Base-by-base conservation (phyloP, 2,113 vertebrate species). In the Calidris pygmaea region DNA sequence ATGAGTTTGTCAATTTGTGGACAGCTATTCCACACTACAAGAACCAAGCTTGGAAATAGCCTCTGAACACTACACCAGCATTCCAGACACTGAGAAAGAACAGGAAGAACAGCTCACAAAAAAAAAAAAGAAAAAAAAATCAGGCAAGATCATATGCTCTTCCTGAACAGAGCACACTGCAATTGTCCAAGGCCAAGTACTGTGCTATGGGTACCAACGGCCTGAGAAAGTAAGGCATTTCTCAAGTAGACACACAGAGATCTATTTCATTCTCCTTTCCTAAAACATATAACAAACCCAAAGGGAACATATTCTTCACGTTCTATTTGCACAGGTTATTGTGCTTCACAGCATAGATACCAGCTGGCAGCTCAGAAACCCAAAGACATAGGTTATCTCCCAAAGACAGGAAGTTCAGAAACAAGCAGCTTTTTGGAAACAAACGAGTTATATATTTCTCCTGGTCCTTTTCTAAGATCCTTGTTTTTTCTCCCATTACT, bases 161-260 rank as follows among this genome's bases (percentile, higher is more conserved):
- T 70, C 63, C 68, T 52, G 10, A 84, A n/a, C 13, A 73, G 13
- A 9, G 0, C 29, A 35, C 27, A 30, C 35, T 20, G 29, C 35
- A 41, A 29, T 6, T 3, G 0, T 14, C 59, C 12, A 20, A 23
- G 35, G 56, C 21, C 3, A 3, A 73, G 24, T 14, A 56, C 27
- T 41, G 23, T 11, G 35, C 72, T 50, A 9, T 0, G 4, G 34
- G 24, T 43, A 66, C 45, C 37, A 52, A 43, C 0, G 0, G 34
- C 35, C 59, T 62, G 15, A 89, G 39, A 73, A 48, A 77, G 20
- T 14, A 59, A 78, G 20, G 20, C 4, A 2, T 26, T 55, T 50
- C 50, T 23, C 43, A 50, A 56, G 15, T 5, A 18, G 26, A 58
- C 3, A n/a, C 32, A 53, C 21, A 60, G 1, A 76, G 50, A 27